phyloP scores from a whole-genome alignment of 1,140 invertebrate genomes.

The Centruroides vittatus region DNA sequence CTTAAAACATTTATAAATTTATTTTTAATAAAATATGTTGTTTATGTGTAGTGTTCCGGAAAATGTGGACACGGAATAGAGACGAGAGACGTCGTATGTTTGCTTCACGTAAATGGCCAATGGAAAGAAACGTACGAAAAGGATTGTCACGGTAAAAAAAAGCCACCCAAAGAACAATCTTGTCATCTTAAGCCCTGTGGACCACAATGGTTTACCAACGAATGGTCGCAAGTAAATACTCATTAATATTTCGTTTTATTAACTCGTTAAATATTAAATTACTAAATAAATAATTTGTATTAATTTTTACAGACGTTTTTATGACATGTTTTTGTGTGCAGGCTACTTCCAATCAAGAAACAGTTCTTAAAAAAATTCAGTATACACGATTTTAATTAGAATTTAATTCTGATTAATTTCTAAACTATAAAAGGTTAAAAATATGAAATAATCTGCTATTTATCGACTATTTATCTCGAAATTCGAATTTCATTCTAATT shows the following conservation, averaged over 20 bases:
- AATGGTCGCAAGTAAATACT: slow-evolving; percentile 38
- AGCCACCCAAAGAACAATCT: slow-evolving; percentile 29
- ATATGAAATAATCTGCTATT: too few relatives aligned
- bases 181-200: slow-evolving; percentile 38
- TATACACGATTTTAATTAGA: too few relatives aligned
- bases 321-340: too few relatives aligned
- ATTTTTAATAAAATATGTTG: not conserved
- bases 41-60: slow-evolving; percentile 26
- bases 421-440: too few relatives aligned
- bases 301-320: too few relatives aligned
- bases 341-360: too few relatives aligned
- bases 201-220: slow-evolving; percentile 43
- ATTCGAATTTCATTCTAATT: too few relatives aligned
- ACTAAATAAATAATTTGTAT: too few relatives aligned
- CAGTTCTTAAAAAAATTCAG: too few relatives aligned
- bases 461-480: too few relatives aligned
- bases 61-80: slow-evolving; percentile 46
- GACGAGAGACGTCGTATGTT: slow-evolving; percentile 43
- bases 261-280: slow-evolving; percentile 5
- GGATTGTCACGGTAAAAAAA: slow-evolving; percentile 29
- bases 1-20: too few relatives aligned
- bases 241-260: slow-evolving; percentile 1
- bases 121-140: slow-evolving; percentile 27
- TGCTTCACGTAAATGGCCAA: slow-evolving; percentile 31
- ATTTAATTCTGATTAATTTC: too few relatives aligned